Evolutionary conservation across 2,888 invertebrate species (phyloP).

Genomic region (Cataglyphis altisquamis): DNA sequence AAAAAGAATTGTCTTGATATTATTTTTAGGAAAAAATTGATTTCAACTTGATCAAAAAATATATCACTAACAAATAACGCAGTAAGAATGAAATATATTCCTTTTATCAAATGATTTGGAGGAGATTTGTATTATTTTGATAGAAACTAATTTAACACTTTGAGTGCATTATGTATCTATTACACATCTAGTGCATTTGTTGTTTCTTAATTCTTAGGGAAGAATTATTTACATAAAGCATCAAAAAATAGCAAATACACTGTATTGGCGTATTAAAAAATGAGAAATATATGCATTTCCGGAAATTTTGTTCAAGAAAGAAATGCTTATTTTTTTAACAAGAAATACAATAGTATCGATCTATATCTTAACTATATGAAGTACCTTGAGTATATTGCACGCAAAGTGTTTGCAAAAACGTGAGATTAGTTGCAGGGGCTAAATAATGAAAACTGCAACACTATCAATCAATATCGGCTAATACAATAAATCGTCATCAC

Average conservation of each 20-base stretch:
- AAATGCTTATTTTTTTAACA: background rate
- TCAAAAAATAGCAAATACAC: background rate
- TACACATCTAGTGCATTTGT: background rate
- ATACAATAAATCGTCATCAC: slow-evolving; percentile 61
- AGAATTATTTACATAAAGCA: background rate
- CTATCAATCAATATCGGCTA: slow-evolving; percentile 57
- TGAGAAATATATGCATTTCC: too few species aligned
- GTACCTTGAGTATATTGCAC: background rate
- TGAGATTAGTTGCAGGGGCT: slow-evolving; percentile 53
- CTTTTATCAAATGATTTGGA: background rate
- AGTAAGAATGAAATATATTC: slow-evolving; percentile 6
- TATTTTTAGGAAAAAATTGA: background rate
- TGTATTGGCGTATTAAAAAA: background rate
- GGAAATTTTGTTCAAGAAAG: background rate
- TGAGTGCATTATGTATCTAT: background rate
- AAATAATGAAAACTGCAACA: slow-evolving; percentile 58
- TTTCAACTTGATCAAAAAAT: background rate
- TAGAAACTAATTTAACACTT: slow-evolving; percentile 29
- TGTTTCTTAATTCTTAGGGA: background rate
- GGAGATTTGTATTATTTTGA: background rate
- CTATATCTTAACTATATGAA: background rate
- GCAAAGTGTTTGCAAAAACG: slow-evolving; percentile 34
- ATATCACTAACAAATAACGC: background rate
- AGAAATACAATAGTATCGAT: background rate
- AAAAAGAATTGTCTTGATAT: background rate